Evolutionary conservation across 2,888 invertebrate genomes (phyloP), one percentile per base, ranked within the genome.

Genomic region (Habrosyne pyritoides): DNA sequence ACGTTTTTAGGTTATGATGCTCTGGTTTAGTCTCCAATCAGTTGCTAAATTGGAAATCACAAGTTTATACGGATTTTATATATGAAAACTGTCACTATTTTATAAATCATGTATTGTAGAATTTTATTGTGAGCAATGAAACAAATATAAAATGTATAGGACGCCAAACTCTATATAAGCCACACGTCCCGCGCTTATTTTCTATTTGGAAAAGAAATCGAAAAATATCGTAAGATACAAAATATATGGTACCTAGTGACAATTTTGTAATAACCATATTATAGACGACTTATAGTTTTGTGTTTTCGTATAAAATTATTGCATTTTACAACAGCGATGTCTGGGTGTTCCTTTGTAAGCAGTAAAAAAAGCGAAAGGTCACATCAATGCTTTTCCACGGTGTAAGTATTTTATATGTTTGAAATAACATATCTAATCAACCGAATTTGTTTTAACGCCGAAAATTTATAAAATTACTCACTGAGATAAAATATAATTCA

Each of bases 121-220:
- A 8, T 42, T 6, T 2, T 18, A 42, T 18, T 18, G 5, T 18
- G 0, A 8, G 42, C 42, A 8, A 18, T 57, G 33, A 57, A 64
- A 53, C 48, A 55, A 46, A 59, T 62, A 58, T 69, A 69, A 65
- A 71, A 64, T 60, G 61, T 61, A 54, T 69, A 78, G 66, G 88
- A 89, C 86, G 88, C 88, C 75, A 81, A 80, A 73, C 67, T 63
- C 61, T 68, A 67, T 54, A 67, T 76, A 73, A 82, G 78, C 78
- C 74, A 79, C 71, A 81, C 77, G 83, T 89, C 91, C 91, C 91
- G 91, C 91, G 91, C 91, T 89, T 86, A 87, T 84, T 86, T 71
- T 52, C 64, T 58, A 63, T 58, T 57, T 48, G 47, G 55, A 30
- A 28, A 30, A 28, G 14, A 30, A 50, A 18, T 8, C 14, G 6